Base-by-base conservation (phyloP, 2,888 invertebrate genomes). In the Oligia strigilis region DNA sequence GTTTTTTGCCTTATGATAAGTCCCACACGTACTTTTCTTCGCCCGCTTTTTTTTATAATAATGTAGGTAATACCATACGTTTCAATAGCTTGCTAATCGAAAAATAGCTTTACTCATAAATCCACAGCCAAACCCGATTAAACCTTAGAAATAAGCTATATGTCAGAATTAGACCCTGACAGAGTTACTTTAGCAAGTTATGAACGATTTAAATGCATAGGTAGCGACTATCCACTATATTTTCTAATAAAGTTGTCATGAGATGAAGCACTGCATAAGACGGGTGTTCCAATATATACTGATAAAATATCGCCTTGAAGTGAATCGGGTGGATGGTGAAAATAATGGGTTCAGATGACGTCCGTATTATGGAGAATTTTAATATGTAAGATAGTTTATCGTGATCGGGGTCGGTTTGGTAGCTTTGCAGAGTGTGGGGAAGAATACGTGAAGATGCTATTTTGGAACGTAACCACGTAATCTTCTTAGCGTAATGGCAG, bases 241-340 rank as follows among this genome's bases (percentile, higher is more conserved):
- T 89, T 89, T 89, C 90, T 82, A 89, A 89, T 89, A 89, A 89
- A 90, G 80, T 84, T 90, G 90, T 90, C 89, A 81, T 36, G 43
- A 73, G 3, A 75, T 78, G 78, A 82, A 76, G 80, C 65, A 89
- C 77, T 90, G 88, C 90, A 88, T 88, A 80, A 80, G 82, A 83
- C 70, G 81, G 80, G 62, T 74, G 52, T 65, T 78, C 73, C 77
- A 83, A 87, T 87, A 88, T 80, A 81, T 80, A 79, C 78, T 81
- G 77, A 81, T 85, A 84, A 87, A 78, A 87, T 90, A 84, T 83
- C n/a, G 29, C 4, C 62, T 66, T 58, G 70, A 64, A 77, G 75
- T 77, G 66, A 84, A 81, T 78, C 62, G 58, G 65, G 67, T 60
- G 36, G 58, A 73, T 80, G 17, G 76, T 36, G 13, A 29, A 40